phyloP scores from a whole-genome alignment of 2,797 vertebrate genomes.

The Chelmon rostratus region DNA sequence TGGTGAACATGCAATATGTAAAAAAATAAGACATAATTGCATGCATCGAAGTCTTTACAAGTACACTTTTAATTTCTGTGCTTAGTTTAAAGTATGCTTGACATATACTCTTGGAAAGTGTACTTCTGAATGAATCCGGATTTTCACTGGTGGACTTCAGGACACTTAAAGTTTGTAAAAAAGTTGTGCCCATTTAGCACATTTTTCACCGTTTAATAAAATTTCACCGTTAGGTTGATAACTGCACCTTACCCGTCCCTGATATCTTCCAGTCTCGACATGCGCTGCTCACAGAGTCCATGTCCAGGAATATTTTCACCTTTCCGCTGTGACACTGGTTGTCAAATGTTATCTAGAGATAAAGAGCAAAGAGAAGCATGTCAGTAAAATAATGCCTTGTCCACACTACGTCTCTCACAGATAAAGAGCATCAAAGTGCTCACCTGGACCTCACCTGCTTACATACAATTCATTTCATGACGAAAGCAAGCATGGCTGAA shows the following conservation, averaged over 20 bases:
- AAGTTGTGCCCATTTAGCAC: too few relatives aligned
- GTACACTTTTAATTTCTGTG: too few relatives aligned
- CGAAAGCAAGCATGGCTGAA: not conserved
- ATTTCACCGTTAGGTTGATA: not conserved
- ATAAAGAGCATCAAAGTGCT: not conserved
- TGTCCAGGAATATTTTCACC: constrained; percentile 93
- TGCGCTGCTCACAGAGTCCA: constrained; percentile 87
- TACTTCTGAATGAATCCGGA: too few relatives aligned
- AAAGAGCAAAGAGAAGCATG: constrained; percentile 33
- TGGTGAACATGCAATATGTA: not conserved
- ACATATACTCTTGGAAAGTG: too few relatives aligned
- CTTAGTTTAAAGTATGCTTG: too few relatives aligned
- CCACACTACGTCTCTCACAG: too few relatives aligned
- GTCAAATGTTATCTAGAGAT: constrained; percentile 91
- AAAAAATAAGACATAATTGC: not conserved
- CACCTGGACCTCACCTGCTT: not conserved
- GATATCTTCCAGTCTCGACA: constrained; percentile 93
- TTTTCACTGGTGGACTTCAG: too few relatives aligned
- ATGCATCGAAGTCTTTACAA: not conserved
- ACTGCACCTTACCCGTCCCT: constrained; percentile 87
- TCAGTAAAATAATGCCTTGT: not conserved
- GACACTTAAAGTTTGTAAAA: too few relatives aligned
- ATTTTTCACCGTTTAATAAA: too few relatives aligned
- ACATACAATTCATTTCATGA: not conserved
- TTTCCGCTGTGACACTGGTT: constrained; percentile 96